Evolutionary conservation across 92 coral and sea anemone species (phyloP), one percentile per base, ranked within the genome.

Genomic region (Ricordea florida): DNA sequence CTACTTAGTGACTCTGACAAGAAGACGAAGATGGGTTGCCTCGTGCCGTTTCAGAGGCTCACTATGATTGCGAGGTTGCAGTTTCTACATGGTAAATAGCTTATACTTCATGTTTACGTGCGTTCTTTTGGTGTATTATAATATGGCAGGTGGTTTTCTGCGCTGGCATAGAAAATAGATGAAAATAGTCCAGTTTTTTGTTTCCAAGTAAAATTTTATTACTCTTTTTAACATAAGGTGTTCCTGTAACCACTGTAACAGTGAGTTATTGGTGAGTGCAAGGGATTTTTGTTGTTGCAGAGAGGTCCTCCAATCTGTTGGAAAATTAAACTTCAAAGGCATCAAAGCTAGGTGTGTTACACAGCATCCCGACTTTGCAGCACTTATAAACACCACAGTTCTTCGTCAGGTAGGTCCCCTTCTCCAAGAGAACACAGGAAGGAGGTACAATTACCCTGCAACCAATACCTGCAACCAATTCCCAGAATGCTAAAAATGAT

Each of bases 231-330:
- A 65, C 41, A 41, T 65, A 15, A 73, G 80, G 69, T 74, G 81
- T 52, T 16, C 18, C 3, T 60, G 81, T 58, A 27, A 53, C 37
- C 27, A 59, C 66, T 72, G 68, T 44, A 55, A 37, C 42, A 59
- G 36, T 20, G 58, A 72, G 42, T 17, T 27, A 8, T 42, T 72
- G 55, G 53, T 55, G 41, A 72, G 31, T 72, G 79, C 65, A 9
- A 32, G 53, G 58, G 82, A 82, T 69, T 74, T 66, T 55, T 42
- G 71, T 23, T 82, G 76, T 44, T 73, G 87, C 63, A 51, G 51
- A 29, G 74, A 81, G 50, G 79, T 81, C 50, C 23, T 42, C 2
- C 69, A 10, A 42, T 62, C 72, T 14, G 9, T 69, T 13, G 80
- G 29, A 29, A 81, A 82, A 76, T 42, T 82, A 8, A 20, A 59